These are phyloP conservation scores for Cylas formicarius DNA, from an alignment of 1,140 invertebrate species.

Conservation along the genomic window DNA sequence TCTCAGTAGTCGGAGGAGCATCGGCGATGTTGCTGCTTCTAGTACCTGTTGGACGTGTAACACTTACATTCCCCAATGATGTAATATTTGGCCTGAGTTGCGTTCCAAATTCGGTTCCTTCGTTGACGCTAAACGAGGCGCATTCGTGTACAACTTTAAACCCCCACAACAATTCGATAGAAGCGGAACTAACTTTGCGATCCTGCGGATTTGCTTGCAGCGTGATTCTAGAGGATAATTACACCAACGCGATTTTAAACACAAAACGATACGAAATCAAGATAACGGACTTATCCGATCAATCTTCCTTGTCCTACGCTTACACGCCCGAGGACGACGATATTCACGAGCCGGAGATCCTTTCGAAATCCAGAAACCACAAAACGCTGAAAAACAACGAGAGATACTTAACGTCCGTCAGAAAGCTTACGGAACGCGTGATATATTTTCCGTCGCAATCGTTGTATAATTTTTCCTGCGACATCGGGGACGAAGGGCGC, in stretches of 20 bases:
- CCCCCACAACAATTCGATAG: constrained; percentile 40
- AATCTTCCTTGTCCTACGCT: constrained; percentile 41
- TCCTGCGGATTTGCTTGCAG: constrained; percentile 55
- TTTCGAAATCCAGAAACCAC: constrained; percentile 47
- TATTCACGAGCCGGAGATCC: constrained; percentile 32
- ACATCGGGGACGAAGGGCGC: constrained; percentile 14
- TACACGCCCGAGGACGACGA: constrained; percentile 39
- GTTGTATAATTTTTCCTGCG: constrained; percentile 35
- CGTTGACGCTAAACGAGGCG: constrained; percentile 46
- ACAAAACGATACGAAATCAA: constrained; percentile 50
- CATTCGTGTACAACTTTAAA: constrained; percentile 51
- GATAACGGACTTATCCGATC: constrained; percentile 42
- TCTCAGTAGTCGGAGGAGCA: constrained; percentile 58
- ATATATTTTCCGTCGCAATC: constrained; percentile 55
- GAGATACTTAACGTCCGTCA: constrained; percentile 50
- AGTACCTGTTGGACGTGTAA: constrained; percentile 64
- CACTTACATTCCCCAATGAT: constrained; percentile 52
- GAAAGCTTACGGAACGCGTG: constrained; percentile 47
- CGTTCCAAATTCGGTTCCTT: constrained; percentile 37
- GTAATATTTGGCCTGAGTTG: constrained; percentile 54
- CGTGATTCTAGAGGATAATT: constrained; percentile 43
- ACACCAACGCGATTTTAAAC: constrained; percentile 44
- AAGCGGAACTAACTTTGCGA: constrained; percentile 44
- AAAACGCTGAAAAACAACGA: constrained; percentile 52
- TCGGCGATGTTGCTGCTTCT: constrained; percentile 60